phyloP scores from a whole-genome alignment of 2,113 vertebrate genomes.

The Fregata magnificens region DNA sequence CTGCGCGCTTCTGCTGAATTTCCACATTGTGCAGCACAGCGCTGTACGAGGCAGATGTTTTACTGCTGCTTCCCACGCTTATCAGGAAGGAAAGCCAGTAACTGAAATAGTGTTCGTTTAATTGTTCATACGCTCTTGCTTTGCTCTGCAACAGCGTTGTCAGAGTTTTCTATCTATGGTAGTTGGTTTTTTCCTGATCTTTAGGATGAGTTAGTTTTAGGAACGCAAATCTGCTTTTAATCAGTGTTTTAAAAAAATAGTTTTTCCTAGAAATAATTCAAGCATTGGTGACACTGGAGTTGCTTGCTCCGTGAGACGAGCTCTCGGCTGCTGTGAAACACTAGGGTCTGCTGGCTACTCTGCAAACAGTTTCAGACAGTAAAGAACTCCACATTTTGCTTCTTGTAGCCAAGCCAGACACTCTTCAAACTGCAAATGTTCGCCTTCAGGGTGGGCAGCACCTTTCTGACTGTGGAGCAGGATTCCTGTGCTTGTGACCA shows the following conservation, averaged over 20 bases:
- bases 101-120: background rate
- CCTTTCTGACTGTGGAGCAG: background rate
- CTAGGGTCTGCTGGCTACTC: background rate
- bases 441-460: accelerated
- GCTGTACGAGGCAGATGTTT: background rate
- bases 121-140: background rate
- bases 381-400: background rate
- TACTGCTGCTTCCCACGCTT: background rate
- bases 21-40: background rate
- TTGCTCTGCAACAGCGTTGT: background rate
- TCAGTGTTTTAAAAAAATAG: background rate
- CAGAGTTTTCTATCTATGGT: background rate
- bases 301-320: background rate
- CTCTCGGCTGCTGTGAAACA: background rate
- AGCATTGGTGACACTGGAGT: background rate
- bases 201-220: background rate
- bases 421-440: background rate
- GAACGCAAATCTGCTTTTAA: background rate
- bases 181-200: background rate
- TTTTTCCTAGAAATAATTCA: background rate
- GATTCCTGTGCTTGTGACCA: background rate
- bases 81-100: background rate
- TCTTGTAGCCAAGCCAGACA: background rate
- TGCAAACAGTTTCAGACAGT: background rate
- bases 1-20: background rate